Percentiles rank a stretch among this genome's conserved stretches.
Evolutionary conservation across 2,888 invertebrate genomes (phyloP).

Genomic region (Incurvaria masculella): DNA sequence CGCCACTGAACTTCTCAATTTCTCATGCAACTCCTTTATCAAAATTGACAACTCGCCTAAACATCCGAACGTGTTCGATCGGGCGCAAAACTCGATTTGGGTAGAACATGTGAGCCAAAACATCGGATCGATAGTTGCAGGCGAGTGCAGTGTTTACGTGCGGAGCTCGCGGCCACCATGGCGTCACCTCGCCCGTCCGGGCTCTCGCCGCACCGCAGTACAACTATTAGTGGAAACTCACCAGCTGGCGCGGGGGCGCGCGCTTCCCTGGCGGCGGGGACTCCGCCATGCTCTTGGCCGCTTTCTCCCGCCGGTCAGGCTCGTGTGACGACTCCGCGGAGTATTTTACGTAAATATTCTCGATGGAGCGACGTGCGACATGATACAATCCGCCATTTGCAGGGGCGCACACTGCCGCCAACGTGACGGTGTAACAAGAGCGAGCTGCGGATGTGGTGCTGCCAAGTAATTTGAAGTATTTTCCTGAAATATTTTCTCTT

Average conservation of each 20-base stretch:
- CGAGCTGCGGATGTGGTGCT: slow-evolving; percentile 7
- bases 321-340: slow-evolving; percentile 24
- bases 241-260: slow-evolving; percentile 61
- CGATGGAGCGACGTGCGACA: slow-evolving; percentile 57
- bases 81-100: background rate
- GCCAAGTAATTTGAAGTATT: no score
- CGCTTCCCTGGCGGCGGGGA: slow-evolving; percentile 57
- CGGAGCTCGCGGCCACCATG: slow-evolving; percentile 63
- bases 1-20: slow-evolving; percentile 10
- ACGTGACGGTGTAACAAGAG: slow-evolving; percentile 26
- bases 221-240: slow-evolving; percentile 34
- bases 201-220: background rate
- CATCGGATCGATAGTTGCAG: slow-evolving; percentile 1
- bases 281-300: slow-evolving; percentile 52
- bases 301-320: slow-evolving; percentile 1
- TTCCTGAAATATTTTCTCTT: no score
- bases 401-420: slow-evolving; percentile 53
- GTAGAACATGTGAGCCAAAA: background rate
- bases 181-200: slow-evolving; percentile 42
- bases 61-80: background rate
- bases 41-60: slow-evolving; percentile 21
- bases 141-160: slow-evolving; percentile 53
- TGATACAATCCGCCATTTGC: slow-evolving; percentile 58
- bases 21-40: slow-evolving; percentile 19
- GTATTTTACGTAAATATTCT: slow-evolving; percentile 60